These are phyloP conservation scores for Dromaius novaehollandiae DNA, from an alignment of 2,113 vertebrate genomes.

Conservation along the genomic window DNA sequence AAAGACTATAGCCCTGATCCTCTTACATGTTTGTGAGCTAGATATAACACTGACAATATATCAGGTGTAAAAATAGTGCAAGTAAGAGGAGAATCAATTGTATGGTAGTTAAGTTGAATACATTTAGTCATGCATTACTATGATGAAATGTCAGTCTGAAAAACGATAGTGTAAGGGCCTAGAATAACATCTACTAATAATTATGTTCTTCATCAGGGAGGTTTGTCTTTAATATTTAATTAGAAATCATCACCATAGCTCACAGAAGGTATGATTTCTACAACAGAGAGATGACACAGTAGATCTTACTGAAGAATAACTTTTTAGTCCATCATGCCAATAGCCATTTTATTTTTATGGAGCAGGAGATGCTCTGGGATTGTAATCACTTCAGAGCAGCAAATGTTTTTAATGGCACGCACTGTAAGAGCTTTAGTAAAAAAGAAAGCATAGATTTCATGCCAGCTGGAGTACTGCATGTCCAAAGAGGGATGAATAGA, in stretches of 20 bases:
- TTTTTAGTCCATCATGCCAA: neutral
- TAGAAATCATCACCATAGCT: neutral
- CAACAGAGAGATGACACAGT: neutral
- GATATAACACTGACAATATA: neutral
- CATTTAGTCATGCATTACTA: neutral
- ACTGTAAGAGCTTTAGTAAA: neutral
- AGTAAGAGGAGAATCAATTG: neutral
- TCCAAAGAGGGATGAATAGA: neutral
- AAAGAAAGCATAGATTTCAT: neutral
- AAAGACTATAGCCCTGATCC: neutral
- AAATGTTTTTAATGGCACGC: neutral
- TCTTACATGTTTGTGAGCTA: neutral
- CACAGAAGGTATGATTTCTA: neutral
- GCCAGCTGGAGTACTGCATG: neutral
- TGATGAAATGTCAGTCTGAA: neutral
- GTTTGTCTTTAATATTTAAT: neutral
- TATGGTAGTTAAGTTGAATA: neutral
- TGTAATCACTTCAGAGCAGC: neutral
- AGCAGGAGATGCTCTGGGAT: neutral
- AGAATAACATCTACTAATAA: neutral
- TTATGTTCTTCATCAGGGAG: neutral
- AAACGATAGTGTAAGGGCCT: neutral
- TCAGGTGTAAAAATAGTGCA: rapidly evolving
- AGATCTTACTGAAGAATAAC: neutral
- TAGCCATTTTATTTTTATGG: neutral